These are phyloP conservation scores for Ernsta delagoae DNA, from an alignment of 2,888 invertebrate species.

Conservation along the genomic window DNA sequence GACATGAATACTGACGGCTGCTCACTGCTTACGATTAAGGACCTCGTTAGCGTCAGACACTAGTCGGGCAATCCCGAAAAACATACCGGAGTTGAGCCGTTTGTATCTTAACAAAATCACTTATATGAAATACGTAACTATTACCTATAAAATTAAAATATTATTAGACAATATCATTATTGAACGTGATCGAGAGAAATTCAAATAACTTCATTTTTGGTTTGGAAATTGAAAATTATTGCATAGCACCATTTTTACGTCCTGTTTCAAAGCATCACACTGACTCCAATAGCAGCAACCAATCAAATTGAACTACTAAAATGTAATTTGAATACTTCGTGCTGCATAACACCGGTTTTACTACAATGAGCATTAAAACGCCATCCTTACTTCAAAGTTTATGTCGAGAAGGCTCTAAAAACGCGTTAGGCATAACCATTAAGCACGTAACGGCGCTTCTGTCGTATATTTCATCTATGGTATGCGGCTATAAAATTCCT, in stretches of 20 bases:
- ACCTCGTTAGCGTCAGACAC: too few species aligned
- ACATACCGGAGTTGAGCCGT: too few species aligned
- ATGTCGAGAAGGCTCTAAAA: constrained; percentile 7
- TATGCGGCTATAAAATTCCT: background rate
- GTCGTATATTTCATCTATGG: background rate
- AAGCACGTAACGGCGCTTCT: constrained; percentile 2
- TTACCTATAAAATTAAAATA: too few species aligned
- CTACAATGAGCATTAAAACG: background rate
- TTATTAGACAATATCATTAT: too few species aligned
- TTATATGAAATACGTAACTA: too few species aligned
- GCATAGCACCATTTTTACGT: background rate
- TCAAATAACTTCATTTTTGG: background rate
- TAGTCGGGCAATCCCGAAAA: too few species aligned
- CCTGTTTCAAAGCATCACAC: background rate
- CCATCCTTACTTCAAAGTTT: constrained; percentile 5
- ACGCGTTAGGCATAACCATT: background rate
- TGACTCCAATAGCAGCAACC: background rate
- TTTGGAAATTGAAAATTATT: background rate
- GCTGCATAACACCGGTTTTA: constrained; percentile 3
- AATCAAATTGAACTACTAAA: background rate
- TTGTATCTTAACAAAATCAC: too few species aligned
- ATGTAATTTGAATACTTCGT: constrained; percentile 8
- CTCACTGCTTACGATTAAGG: too few species aligned
- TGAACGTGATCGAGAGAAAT: too few species aligned
- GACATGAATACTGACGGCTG: too few species aligned